Base-by-base conservation (phyloP, 2,797 vertebrate species). In the Acanthiza pusilla region DNA sequence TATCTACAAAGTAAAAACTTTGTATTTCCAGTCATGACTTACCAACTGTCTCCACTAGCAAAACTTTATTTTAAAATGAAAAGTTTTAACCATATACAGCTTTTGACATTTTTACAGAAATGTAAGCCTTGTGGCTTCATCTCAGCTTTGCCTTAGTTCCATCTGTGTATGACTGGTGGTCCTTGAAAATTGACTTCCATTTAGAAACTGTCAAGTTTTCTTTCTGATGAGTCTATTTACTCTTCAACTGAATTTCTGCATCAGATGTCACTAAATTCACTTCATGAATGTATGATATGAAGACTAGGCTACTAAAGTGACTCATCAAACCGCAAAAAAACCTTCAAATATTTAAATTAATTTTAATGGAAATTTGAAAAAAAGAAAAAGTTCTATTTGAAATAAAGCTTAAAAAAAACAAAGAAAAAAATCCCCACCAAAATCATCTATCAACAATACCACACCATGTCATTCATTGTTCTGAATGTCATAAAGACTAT, bases 191-290 rank as follows among this genome's bases (percentile, higher is more conserved):
- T 84, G 88, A 85, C 19, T 85, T 68, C 29, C 20, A 40, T 71
- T 92, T 55, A 88, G 67, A 89, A 93, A 78, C 26, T 11, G 10
- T 54, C 34, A n/a, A 17, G 16, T 67, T 89, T 83, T 91, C 22
- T 63, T 89, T 54, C 67, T 80, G 38, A 57, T 30, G 3, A 76
- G 50, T 82, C 67, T 32, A n/a, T 70, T 87, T 60, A 83, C 9
- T 81, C 67, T 91, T 88, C 77, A 89, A 77, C 12, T 45, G 30
- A 90, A 92, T 77, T 97, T 96, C 94, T 92, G 81, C 74, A 96
- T 94, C 76, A 63, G 66, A 66, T 77, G 85, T 47, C 11, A 11
- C 71, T 95, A 92, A 87, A 86, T 94, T 95, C 53, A 94, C 48
- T 85, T 89, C 73, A 91, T 75, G 61, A 72, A 75, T 32, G 36